Conservation (phyloP, 1,140 invertebrate species). For the Polypedilum vanderplanki region DNA sequence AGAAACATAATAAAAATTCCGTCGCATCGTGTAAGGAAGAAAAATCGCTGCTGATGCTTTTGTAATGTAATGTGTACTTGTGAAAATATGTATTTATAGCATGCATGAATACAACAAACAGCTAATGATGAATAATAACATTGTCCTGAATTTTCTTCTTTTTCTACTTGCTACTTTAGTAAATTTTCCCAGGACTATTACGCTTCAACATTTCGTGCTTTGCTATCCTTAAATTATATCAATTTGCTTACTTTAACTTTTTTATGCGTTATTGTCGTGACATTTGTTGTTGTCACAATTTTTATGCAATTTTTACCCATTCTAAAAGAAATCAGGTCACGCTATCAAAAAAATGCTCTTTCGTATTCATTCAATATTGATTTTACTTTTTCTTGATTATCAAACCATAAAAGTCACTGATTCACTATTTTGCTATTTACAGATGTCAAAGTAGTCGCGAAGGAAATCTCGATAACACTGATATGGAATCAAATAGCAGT, state of each 20-base stretch:
- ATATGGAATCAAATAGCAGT: conserved; percentile 39
- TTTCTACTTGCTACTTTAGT: neutral
- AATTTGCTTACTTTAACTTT: neutral
- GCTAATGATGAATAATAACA: conserved; percentile 4
- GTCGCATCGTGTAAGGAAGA: conserved; percentile 9
- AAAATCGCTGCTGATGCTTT: conserved; percentile 3
- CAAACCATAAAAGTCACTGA: conserved; percentile 31
- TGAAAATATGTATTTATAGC: neutral
- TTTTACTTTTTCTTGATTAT: neutral
- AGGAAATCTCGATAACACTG: conserved; percentile 41
- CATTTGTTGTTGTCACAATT: neutral
- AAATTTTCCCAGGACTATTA: conserved; percentile 6
- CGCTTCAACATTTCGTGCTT: neutral
- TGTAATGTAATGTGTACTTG: neutral
- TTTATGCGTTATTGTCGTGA: neutral
- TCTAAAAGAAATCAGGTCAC: neutral
- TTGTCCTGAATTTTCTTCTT: neutral
- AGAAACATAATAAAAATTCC: conserved; percentile 10
- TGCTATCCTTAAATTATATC: conserved; percentile 3
- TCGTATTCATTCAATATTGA: neutral
- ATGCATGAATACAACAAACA: neutral
- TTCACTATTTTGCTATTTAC: conserved; percentile 31
- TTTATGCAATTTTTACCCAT: neutral
- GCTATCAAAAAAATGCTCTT: neutral
- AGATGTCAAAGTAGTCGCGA: conserved; percentile 43